Percentiles rank a stretch among this genome's conserved stretches.
Conservation (phyloP, 2,797 vertebrate genomes). For the Artibeus lituratus region DNA sequence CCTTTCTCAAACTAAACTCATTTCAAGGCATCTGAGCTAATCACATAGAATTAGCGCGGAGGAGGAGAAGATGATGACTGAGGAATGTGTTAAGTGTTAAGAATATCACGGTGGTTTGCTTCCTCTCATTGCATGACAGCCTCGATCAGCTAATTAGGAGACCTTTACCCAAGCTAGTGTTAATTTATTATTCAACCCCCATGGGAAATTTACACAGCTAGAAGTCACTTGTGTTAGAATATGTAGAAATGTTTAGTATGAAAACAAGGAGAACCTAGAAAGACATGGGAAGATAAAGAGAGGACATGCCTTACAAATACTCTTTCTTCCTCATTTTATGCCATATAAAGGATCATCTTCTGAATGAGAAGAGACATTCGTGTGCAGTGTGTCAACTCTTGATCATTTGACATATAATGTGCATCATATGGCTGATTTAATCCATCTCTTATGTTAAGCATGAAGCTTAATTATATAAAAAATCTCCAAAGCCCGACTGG, state of each 20-base stretch:
- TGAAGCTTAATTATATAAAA: conserved; percentile 62
- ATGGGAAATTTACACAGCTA: conserved; percentile 62
- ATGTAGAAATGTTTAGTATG: conserved; percentile 26
- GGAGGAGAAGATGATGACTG: neutral
- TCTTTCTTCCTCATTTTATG: neutral
- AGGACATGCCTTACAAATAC: neutral
- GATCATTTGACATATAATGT: conserved; percentile 53
- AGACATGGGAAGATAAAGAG: neutral
- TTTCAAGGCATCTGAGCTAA: conserved; percentile 55
- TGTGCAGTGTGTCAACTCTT: conserved; percentile 12
- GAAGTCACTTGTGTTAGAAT: conserved; percentile 54
- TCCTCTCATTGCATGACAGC: neutral
- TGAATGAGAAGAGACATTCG: neutral
- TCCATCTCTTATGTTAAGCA: conserved; percentile 50
- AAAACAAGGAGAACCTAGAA: conserved; percentile 37
- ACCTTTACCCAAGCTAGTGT: conserved; percentile 55
- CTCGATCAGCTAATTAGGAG: conserved; percentile 63
- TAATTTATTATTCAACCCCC: conserved; percentile 64
- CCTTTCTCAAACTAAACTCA: conserved; percentile 43
- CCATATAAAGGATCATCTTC: neutral
- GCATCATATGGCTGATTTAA: conserved; percentile 61
- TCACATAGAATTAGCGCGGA: conserved; percentile 46
- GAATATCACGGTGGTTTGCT: conserved; percentile 42
- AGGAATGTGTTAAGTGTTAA: conserved; percentile 20
- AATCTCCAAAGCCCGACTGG: neutral